Percentiles rank a stretch among this genome's conserved stretches.
Conservation (phyloP, 1,140 invertebrate species). For the Drosophila subpulchrella region DNA sequence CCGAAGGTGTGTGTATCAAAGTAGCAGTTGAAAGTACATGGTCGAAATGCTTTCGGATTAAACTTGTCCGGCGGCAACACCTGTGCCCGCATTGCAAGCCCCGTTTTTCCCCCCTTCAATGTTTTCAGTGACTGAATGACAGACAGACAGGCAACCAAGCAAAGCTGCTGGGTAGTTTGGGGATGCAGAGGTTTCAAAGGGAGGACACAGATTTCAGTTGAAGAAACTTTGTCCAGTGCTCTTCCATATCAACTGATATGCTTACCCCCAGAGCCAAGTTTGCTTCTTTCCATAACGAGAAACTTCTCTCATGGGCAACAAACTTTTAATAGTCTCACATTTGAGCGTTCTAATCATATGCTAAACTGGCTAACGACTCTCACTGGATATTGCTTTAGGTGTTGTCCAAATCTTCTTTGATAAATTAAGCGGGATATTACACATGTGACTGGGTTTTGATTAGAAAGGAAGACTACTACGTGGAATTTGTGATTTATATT, state of each 20-base stretch:
- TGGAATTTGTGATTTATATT: too few species aligned
- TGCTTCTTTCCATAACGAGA: slow-evolving; percentile 40
- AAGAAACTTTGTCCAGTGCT: slow-evolving; percentile 38
- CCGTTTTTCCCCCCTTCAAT: not conserved
- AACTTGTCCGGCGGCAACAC: slow-evolving; percentile 54
- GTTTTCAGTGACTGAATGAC: slow-evolving; percentile 48
- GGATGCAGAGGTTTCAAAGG: slow-evolving; percentile 24
- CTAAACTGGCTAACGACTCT: slow-evolving; percentile 71
- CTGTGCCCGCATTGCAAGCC: slow-evolving; percentile 25
- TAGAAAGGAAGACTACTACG: not conserved
- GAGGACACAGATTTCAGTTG: slow-evolving; percentile 30
- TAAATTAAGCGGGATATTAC: not conserved
- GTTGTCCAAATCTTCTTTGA: slow-evolving; percentile 13
- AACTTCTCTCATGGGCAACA: slow-evolving; percentile 30
- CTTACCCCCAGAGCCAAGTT: slow-evolving; percentile 16
- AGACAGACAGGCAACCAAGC: slow-evolving; percentile 24
- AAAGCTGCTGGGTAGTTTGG: not conserved
- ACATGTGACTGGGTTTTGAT: slow-evolving; percentile 13
- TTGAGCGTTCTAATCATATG: slow-evolving; percentile 78
- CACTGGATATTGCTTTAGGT: slow-evolving; percentile 21
- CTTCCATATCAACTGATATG: slow-evolving; percentile 22
- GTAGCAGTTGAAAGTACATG: slow-evolving; percentile 50
- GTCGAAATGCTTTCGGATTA: slow-evolving; percentile 54
- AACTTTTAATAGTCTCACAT: slow-evolving; percentile 80
- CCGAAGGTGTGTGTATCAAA: slow-evolving; percentile 45